Evolutionary conservation across 2,888 invertebrate species (phyloP).

Genomic region (Chouioia cunea): DNA sequence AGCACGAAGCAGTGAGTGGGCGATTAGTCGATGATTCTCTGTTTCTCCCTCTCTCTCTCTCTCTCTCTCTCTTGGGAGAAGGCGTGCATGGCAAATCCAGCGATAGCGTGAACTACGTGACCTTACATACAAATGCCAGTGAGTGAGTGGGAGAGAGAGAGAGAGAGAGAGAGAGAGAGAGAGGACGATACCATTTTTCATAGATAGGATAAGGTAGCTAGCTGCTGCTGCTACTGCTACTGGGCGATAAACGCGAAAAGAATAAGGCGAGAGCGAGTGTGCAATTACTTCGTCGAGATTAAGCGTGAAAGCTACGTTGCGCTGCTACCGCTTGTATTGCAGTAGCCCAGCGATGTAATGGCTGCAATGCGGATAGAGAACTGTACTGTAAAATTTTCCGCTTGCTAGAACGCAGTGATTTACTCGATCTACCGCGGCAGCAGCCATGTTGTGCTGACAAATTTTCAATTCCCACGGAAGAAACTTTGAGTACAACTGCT

Average conservation of each 20-base stretch:
- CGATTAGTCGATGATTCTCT: no score
- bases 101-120: slow-evolving; percentile 35
- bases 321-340: no score
- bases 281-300: slow-evolving; percentile 38
- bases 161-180: not conserved
- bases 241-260: slow-evolving; percentile 38
- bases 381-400: no score
- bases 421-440: no score
- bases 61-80: no score
- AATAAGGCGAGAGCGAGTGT: slow-evolving; percentile 27
- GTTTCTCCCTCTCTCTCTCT: no score
- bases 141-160: slow-evolving; percentile 5
- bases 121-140: slow-evolving; percentile 21
- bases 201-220: slow-evolving; percentile 8
- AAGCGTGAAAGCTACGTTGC: not conserved
- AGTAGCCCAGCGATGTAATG: not conserved
- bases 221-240: not conserved
- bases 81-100: slow-evolving; percentile 5
- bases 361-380: not conserved
- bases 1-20: no score
- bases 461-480: no score
- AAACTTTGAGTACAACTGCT: no score
- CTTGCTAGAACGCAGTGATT: no score
- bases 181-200: slow-evolving; percentile 30
- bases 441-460: no score